Conservation (phyloP, 1,140 invertebrate species). For the Apocrypta bakeri region DNA sequence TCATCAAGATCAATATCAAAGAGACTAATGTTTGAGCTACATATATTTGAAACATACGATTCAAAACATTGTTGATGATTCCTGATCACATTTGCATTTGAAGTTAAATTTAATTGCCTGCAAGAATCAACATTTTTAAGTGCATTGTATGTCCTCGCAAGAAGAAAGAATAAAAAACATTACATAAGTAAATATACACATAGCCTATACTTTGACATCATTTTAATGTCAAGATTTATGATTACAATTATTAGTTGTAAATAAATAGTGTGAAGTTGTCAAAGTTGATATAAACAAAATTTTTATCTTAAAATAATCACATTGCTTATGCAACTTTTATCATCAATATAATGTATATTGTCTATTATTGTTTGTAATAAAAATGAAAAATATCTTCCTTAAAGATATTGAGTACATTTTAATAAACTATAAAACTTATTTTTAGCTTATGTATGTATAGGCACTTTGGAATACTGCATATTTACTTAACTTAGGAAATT, state of each 20-base stretch:
- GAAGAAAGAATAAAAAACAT: conserved; percentile 43
- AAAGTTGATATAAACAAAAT: conserved; percentile 15
- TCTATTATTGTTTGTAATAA: too few species aligned
- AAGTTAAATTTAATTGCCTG: background rate
- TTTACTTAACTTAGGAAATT: background rate
- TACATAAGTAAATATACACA: conserved; percentile 57
- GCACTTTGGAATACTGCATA: background rate
- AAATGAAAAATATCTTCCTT: background rate
- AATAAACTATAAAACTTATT: conserved; percentile 16
- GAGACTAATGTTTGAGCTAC: background rate
- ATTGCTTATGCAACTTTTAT: background rate
- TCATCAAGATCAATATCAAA: background rate
- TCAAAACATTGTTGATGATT: background rate
- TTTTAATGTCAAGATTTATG: background rate
- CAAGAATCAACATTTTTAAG: background rate
- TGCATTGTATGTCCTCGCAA: conserved; percentile 6
- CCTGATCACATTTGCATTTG: background rate
- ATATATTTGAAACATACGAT: background rate
- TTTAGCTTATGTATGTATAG: background rate
- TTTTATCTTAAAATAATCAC: background rate
- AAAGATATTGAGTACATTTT: background rate
- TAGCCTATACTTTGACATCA: conserved; percentile 51
- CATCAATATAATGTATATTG: background rate
- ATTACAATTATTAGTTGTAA: conserved; percentile 12
- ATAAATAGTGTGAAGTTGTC: conserved; percentile 15